Base-by-base conservation (phyloP, 2,888 invertebrate genomes). In the Hartigia nigra region DNA sequence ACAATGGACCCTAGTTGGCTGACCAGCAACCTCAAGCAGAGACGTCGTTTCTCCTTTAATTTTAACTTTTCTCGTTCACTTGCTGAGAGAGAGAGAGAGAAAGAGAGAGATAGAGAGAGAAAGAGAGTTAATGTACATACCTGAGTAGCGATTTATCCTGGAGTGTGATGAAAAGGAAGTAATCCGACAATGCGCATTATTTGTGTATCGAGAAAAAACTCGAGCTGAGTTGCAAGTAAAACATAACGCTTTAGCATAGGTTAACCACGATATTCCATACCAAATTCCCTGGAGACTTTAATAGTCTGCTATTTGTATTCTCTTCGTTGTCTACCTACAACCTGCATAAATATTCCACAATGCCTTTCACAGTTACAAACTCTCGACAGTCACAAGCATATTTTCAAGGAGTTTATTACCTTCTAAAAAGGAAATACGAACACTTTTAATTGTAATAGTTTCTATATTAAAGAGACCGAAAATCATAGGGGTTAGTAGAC, bases 1-100 rank as follows among this genome's bases (percentile, higher is more conserved):
- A 80, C 77, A 79, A 80, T 80, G 39, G 39, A 39, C 23, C 5
- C 39, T 23, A 23, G 14, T 39, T 23, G 39, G 23, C 39, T 39
- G 39, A 39, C 39, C 39, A 39, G 39, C 39, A 39, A 39, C 23
- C 39, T 39, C 39, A 39, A 39, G 39, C 39, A 39, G 39, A 23
- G 23, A 39, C 39, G 39, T 23, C 23, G 39, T 39, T 39, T 39
- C 39, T 39, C 14, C 39, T 39, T 23, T 39, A 39, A 14, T 39
- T 39, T 39, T 23, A 39, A 39, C 39, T 39, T 39, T 39, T 39
- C 39, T 39, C 39, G 39, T 39, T 39, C 39, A 23, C 39, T 23
- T 39, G 23, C 39, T 14, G 39, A 23, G 5, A 39, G 14, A 39
- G 39, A 39, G n/a, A n/a, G n/a, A n/a, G n/a, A n/a, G n/a, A n/a